Conservation (phyloP, 2,113 vertebrate species). For the Ctenomys sociabilis region DNA sequence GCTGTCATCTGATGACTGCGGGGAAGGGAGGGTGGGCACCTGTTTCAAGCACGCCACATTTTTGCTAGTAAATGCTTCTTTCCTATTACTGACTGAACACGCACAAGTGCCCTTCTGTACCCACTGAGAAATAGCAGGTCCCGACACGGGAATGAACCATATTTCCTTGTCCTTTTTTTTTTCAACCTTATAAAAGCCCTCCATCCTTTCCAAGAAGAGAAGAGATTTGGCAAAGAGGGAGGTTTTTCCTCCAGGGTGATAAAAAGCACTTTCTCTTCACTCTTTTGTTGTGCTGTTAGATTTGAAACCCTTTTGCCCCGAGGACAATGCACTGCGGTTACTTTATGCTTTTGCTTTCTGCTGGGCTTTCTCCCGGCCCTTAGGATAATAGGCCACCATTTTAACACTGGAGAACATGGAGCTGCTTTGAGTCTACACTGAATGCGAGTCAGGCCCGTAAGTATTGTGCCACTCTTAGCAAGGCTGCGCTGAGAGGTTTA, state of each 20-base stretch:
- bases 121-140: conserved; percentile 66
- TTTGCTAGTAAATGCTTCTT: conserved; percentile 72
- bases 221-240: conserved; percentile 66
- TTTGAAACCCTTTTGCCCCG: conserved; percentile 46
- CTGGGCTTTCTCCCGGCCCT: neutral
- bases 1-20: conserved; percentile 48
- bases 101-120: conserved; percentile 26
- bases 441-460: neutral
- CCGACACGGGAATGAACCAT: conserved; percentile 63
- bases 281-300: conserved; percentile 73
- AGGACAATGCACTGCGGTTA: conserved; percentile 61
- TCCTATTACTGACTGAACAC: conserved; percentile 17
- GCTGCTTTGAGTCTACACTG: neutral
- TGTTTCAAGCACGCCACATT: conserved; percentile 60
- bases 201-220: conserved; percentile 73
- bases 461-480: conserved; percentile 30
- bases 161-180: conserved; percentile 66
- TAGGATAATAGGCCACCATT: conserved; percentile 55
- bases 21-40: neutral
- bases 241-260: conserved; percentile 53
- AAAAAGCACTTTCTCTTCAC: conserved; percentile 63
- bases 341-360: conserved; percentile 29
- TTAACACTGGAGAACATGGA: conserved; percentile 41
- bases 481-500: conserved; percentile 48
- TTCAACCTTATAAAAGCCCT: conserved; percentile 69